Percentiles rank a stretch among this genome's conserved stretches.
phyloP scores from a whole-genome alignment of 2,113 vertebrate genomes.

The Mobula birostris region DNA sequence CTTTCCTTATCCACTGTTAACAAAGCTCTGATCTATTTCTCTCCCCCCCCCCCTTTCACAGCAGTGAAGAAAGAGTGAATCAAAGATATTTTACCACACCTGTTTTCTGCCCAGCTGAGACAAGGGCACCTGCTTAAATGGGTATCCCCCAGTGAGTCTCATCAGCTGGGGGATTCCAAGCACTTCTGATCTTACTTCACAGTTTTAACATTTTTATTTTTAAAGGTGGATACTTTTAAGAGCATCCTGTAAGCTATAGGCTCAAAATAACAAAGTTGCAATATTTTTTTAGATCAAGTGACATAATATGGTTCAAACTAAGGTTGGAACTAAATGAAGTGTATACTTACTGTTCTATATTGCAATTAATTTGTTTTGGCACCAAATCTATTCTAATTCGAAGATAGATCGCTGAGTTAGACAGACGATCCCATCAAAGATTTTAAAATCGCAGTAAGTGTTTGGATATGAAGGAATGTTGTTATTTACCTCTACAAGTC shows the following conservation, averaged over 20 bases:
- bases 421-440: no score
- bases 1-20: not conserved
- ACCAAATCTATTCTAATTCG: not conserved
- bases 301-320: not conserved
- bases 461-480: not conserved
- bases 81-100: conserved; percentile 18
- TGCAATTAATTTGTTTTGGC: not conserved
- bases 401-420: not conserved
- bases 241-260: not conserved
- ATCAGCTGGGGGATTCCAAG: not conserved
- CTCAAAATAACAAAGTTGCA: not conserved
- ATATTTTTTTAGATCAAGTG: not conserved
- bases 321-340: not conserved
- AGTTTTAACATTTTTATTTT: not conserved
- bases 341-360: not conserved
- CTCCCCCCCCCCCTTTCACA: not conserved
- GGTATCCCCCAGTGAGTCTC: not conserved
- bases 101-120: not conserved
- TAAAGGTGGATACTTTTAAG: not conserved
- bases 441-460: not conserved
- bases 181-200: not conserved
- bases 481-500: not conserved
- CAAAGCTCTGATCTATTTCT: not conserved
- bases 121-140: not conserved
- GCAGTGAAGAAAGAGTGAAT: not conserved